Percentiles rank a stretch among this genome's conserved stretches.
These are phyloP conservation scores for Rhimphoctona megacephalus DNA, from an alignment of 2,888 invertebrate species.

Conservation along the genomic window DNA sequence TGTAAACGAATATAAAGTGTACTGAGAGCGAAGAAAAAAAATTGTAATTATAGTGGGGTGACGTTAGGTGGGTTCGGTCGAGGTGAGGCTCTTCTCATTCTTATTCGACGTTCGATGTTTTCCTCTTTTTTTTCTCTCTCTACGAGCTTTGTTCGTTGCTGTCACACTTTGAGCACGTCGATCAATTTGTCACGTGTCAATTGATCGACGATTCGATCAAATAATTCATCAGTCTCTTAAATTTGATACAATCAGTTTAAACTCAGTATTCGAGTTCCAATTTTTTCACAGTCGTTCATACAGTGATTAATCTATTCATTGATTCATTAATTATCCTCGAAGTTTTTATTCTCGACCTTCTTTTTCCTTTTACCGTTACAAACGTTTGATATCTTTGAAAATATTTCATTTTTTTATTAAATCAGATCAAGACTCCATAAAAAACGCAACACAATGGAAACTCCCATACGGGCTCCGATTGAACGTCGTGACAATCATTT, in stretches of 20 bases:
- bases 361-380: no score
- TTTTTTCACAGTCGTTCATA: neutral
- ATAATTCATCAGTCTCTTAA: conserved; percentile 22
- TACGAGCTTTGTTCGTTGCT: neutral
- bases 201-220: neutral
- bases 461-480: neutral
- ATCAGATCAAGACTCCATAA: neutral
- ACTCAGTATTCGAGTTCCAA: neutral
- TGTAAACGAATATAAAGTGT: neutral
- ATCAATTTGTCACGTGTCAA: conserved; percentile 19
- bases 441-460: neutral
- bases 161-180: conserved; percentile 11
- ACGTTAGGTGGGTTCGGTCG: conserved; percentile 52
- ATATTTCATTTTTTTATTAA: neutral
- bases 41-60: conserved; percentile 31
- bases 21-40: conserved; percentile 14
- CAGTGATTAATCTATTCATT: neutral
- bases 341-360: neutral
- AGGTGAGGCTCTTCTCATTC: conserved; percentile 54
- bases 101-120: conserved; percentile 55
- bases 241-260: neutral
- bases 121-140: conserved; percentile 23
- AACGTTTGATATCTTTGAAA: neutral
- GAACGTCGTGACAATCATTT: conserved; percentile 14
- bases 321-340: neutral